Conservation (phyloP, 2,797 vertebrate genomes). For the Eospalax fontanierii region DNA sequence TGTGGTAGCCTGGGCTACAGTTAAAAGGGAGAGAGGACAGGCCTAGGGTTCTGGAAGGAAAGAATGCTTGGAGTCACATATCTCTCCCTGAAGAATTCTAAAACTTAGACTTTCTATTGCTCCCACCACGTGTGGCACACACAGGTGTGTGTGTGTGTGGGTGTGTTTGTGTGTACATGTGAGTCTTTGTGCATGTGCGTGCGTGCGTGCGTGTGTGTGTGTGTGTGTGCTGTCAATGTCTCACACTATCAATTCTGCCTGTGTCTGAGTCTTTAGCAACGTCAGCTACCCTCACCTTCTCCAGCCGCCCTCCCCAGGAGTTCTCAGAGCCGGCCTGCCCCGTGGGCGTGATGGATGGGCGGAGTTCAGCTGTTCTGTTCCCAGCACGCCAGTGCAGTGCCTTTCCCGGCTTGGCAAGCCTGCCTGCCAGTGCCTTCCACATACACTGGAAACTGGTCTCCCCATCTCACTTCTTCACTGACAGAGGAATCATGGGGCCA, state of each 20-base stretch:
- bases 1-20: background rate
- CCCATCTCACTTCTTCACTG: background rate
- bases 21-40: fast-evolving
- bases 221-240: fast-evolving
- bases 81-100: background rate
- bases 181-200: background rate
- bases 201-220: fast-evolving
- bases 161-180: too few species aligned
- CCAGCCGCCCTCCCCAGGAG: background rate
- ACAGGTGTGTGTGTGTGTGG: fast-evolving
- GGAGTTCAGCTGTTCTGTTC: background rate
- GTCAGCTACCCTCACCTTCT: background rate
- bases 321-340: background rate
- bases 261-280: background rate
- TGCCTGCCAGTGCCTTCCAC: background rate
- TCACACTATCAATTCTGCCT: background rate
- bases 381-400: background rate
- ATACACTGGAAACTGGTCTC: too few species aligned
- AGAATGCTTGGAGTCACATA: background rate
- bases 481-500: fast-evolving
- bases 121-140: too few species aligned
- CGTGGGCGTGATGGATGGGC: background rate
- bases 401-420: background rate
- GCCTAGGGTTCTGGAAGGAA: background rate
- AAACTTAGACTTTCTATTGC: background rate